These are phyloP conservation scores for Argynnis bischoffii DNA, from an alignment of 2,888 invertebrate species.

Conservation along the genomic window DNA sequence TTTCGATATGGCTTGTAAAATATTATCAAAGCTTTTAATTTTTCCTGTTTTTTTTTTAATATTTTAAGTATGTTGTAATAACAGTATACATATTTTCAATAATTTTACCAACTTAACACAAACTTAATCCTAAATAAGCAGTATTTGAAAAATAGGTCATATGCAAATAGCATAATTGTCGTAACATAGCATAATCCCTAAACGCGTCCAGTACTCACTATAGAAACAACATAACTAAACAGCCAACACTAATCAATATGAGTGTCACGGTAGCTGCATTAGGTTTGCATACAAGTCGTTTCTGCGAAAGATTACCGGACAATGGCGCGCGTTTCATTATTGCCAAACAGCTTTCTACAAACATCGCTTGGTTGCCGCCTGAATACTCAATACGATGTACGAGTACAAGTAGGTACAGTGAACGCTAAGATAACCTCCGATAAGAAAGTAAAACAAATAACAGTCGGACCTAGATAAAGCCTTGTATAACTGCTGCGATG, in stretches of 20 bases:
- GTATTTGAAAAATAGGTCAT: background rate
- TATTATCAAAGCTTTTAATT: no score
- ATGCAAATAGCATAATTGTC: background rate
- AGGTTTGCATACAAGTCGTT: conserved; percentile 69
- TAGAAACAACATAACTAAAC: conserved; percentile 28
- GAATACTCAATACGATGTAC: conserved; percentile 64
- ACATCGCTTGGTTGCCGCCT: conserved; percentile 56
- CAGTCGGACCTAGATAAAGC: conserved; percentile 22
- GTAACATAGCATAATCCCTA: background rate
- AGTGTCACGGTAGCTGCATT: conserved; percentile 62
- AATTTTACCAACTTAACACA: no score
- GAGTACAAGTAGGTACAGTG: conserved; percentile 15
- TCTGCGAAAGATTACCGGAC: conserved; percentile 80
- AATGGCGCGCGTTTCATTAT: conserved; percentile 71
- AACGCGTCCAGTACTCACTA: background rate
- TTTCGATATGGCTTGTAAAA: no score
- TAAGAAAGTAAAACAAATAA: conserved; percentile 27
- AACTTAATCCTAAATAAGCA: no score
- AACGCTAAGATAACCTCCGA: conserved; percentile 23
- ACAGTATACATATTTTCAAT: no score
- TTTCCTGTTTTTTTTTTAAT: no score
- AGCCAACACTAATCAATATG: conserved; percentile 48
- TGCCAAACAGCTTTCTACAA: conserved; percentile 81
- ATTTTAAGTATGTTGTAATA: no score
- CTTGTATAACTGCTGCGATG: conserved; percentile 8